Base-by-base conservation (phyloP, 2,888 invertebrate species). In the Protonemura montana region DNA sequence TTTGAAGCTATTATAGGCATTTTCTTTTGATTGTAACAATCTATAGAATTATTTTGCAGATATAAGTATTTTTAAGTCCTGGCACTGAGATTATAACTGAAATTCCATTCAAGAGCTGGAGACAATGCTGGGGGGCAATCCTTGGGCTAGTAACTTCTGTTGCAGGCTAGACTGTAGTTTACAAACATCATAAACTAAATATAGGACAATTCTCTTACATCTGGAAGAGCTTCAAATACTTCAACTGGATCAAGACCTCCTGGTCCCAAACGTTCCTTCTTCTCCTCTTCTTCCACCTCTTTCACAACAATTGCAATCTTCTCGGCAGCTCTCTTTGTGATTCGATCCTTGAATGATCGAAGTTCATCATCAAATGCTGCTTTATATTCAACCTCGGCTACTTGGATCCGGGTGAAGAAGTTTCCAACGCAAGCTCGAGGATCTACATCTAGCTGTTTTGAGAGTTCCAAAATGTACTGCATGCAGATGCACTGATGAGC, bases 181-280 rank as follows among this genome's bases (percentile, higher is more conserved):
- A n/a, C n/a, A n/a, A n/a, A n/a, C n/a, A n/a, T n/a, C n/a, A n/a
- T n/a, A n/a, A n/a, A n/a, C n/a, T n/a, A n/a, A n/a, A n/a, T n/a
- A n/a, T n/a, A n/a, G n/a, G n/a, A 35, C 35, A 35, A 35, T 35
- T 35, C 10, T 10, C 92, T 91, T 90, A 97, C 97, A 92, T 96
- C 95, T 87, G 99, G 99, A 87, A 99, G 93, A 88, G 95, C 94
- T 90, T 99, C 98, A 90, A 98, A 97, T 0, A 99, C 99, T 92
- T 99, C 99, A 3, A 97, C 94, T 0, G 99, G 99, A 92, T 99
- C 99, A 25, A 99, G 93, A 0, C 99, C 99, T n/a, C 99, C 99
- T 0, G 99, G 99, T 0, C 99, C 99, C 16, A 98, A 92, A 42
- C 98, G 93, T 85, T 95, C 95, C 90, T 96, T 93, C 86, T 95